Base-by-base conservation (phyloP, 2,113 vertebrate genomes). In the Poeciliopsis occidentalis region DNA sequence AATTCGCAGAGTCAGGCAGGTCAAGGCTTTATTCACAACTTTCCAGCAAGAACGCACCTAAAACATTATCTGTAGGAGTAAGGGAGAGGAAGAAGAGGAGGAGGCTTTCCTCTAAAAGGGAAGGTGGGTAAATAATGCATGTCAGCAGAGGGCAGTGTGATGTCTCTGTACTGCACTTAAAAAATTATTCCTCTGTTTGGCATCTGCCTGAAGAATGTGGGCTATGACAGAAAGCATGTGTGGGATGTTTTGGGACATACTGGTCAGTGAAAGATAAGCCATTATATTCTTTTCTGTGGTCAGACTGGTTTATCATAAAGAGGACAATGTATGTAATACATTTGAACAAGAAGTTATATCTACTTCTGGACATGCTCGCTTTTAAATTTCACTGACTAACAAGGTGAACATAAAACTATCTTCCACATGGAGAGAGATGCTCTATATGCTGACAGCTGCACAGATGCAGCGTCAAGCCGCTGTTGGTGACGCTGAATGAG, bases 91-190 rank as follows among this genome's bases (percentile, higher is more conserved):
- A 71, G 75, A 64, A 60, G 31, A 12, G 63, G 79, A 72, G 69
- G 75, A 67, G 60, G 27, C 3, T 64, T 65, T 29, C 24, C 3
- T 41, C 8, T 41, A n/a, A 8, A 22, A 22, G 22, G 30, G 47
- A 4, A 67, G 69, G 61, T 1, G 62, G 71, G 71, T 39, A 39
- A 77, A 67, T 63, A 60, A 73, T 17, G 29, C 64, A 12, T 27
- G 69, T 73, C 91, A 91, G 80, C 70, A 87, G 88, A 76, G 87
- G 85, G 88, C 89, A 85, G 75, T 73, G 67, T 85, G 76, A 73
- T 60, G 73, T 84, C 74, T 80, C 37, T 64, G 69, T 31, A 47
- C n/a, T 44, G 8, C 26, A 64, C 10, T 27, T 57, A 27, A 76
- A 30, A 27, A 2, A 69, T 41, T 12, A 17, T 1, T 19, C 22